Conservation (phyloP, 2,113 vertebrate genomes). For the Garra rufa region DNA sequence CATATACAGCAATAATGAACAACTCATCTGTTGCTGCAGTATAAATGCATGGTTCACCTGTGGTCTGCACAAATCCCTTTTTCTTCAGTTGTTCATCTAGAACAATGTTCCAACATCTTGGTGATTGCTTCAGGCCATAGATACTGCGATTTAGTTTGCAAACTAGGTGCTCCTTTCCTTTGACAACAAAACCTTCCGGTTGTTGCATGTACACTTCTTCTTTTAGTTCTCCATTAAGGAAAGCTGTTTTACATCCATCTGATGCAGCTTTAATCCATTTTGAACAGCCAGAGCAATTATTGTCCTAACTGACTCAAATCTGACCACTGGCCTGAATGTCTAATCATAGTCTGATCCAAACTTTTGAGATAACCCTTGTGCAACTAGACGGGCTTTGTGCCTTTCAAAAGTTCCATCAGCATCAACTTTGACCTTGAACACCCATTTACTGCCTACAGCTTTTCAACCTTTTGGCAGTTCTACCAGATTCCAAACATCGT, state of each 20-base stretch:
- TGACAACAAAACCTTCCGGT: not conserved
- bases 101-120: not conserved
- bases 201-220: not conserved
- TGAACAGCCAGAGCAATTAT: not conserved
- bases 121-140: not conserved
- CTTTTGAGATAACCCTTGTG: not conserved
- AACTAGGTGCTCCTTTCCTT: not conserved
- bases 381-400: not conserved
- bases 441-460: not conserved
- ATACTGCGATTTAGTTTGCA: conserved; percentile 2
- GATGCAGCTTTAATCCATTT: not conserved
- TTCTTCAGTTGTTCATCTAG: not conserved
- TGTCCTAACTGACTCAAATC: not conserved
- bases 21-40: not conserved
- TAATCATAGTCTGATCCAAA: not conserved
- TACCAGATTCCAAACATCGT: not conserved
- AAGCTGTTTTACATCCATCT: not conserved
- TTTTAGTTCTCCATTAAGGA: not conserved
- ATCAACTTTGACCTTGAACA: conserved; percentile 15
- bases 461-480: not conserved
- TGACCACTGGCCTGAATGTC: not conserved
- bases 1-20: conserved; percentile 1
- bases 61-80: not conserved
- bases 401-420: not conserved
- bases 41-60: conserved; percentile 7